Evolutionary conservation across 1,140 invertebrate species (phyloP), one percentile per base, ranked within the genome.

Genomic region (Anagrus nilaparvatae): DNA sequence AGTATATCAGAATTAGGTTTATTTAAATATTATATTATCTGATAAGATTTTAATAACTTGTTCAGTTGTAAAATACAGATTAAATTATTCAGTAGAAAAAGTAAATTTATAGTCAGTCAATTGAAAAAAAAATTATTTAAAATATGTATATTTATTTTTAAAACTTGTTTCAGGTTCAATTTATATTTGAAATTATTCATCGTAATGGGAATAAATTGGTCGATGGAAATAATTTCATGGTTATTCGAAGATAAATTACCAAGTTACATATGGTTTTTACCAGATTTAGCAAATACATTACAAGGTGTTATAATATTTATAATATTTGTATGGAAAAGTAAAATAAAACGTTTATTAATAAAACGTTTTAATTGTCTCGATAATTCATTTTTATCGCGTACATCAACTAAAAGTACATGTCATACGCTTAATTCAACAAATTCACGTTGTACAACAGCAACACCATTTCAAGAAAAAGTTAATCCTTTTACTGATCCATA

Each of bases 141-240:
- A 30, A 30, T 30, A 30, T 13, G 7, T 30, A n/a, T 13, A 13
- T 5, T 5, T 5, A 25, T 25, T 25, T 7, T 7, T 25, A 7
- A 12, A 5, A 12, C 24, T 50, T 24, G 32, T 43, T 59, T 7
- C 52, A 82, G 79, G 60, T 78, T 80, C 44, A 73, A 76, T 38
- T 54, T 84, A 0, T 84, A 82, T 47, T 44, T 83, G 31, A 82
- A 83, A 46, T 58, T 84, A 5, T 78, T 83, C 40, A 67, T 83
- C 16, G 78, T 82, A 0, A 83, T 84, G 81, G 82, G 82, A 5
- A 72, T 83, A 2, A 82, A 74, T 40, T 84, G 82, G 82, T 67
- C 73, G 3, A 73, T 76, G 60, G 82, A 84, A 54, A 70, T 82
- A 27, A 55, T 84, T 16, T 81, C 80, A 0, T 82, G 71, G 66